Base-by-base conservation (phyloP, 2,797 vertebrate species). In the Tenualosa thibaudeaui region DNA sequence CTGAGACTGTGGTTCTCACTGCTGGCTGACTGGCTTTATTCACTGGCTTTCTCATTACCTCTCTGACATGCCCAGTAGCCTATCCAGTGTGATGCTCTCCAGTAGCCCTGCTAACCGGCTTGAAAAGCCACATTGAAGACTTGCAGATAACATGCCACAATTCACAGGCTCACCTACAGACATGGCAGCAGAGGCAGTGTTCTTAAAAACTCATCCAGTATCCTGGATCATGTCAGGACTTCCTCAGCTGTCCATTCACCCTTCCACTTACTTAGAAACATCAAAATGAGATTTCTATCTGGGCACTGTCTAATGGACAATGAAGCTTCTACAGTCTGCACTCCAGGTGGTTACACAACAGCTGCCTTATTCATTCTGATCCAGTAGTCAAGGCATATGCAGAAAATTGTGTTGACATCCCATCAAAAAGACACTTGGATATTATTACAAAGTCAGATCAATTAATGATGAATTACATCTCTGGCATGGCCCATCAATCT, bases 401-500 rank as follows among this genome's bases (percentile, higher is more conserved):
- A 56, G 58, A 86, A 68, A 0, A 68, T 31, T 26, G 78, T 24
- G 3, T 85, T 58, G 2, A 60, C 24, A 22, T 62, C 54, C 43
- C 56, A 37, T 49, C 24, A 15, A 22, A 9, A 8, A 50, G 54
- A 37, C 8, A 50, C 15, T 0, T 8, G 49, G 0, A 31, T 0
- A 56, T 68, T 86, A 82, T 54, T 88, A n/a, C 58, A 22, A 5
- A 90, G 82, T 24, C 82, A 84, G 3, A 86, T 43, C 53, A n/a
- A n/a, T n/a, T n/a, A n/a, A n/a, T n/a, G n/a, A n/a, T 37, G 31
- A 3, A 83, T 60, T 17, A 88, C n/a, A 81, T 90, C 86, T 65
- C 78, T 88, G 3, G 85, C 84, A 3, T 26, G 60, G 2, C 86
- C 87, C 89, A 89, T 75, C 5, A 90, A 40, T 81, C 84, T 91